Percentiles rank a stretch among this genome's conserved stretches.
phyloP scores from a whole-genome alignment of 2,888 invertebrate genomes.

The Dryobotodes eremita region DNA sequence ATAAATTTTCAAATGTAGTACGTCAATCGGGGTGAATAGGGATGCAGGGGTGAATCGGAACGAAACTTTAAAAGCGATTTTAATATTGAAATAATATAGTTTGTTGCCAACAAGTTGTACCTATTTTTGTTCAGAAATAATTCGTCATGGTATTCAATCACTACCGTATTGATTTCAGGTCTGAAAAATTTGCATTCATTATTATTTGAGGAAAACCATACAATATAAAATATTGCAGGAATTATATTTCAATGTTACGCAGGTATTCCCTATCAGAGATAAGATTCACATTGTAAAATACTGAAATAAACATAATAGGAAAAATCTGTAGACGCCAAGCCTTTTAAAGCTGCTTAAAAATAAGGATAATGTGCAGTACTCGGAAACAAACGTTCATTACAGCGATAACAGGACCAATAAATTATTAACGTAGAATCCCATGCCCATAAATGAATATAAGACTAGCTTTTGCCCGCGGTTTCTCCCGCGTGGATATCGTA shows the following conservation, averaged over 20 bases:
- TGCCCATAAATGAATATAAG: too few relatives aligned
- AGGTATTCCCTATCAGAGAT: not conserved
- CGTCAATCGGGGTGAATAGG: too few relatives aligned
- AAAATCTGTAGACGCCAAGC: too few relatives aligned
- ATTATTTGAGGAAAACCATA: not conserved
- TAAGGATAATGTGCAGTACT: not conserved
- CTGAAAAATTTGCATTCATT: not conserved
- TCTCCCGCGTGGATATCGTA: too few relatives aligned
- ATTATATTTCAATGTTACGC: too few relatives aligned
- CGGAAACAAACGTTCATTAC: not conserved
- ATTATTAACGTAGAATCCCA: not conserved
- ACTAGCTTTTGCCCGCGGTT: too few relatives aligned
- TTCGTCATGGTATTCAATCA: not conserved
- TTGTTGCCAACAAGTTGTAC: not conserved
- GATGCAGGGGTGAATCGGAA: too few relatives aligned
- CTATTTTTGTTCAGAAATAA: not conserved
- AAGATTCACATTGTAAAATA: too few relatives aligned
- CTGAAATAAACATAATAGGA: not conserved
- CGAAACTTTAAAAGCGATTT: too few relatives aligned
- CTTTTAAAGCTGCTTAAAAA: not conserved
- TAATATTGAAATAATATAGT: too few relatives aligned
- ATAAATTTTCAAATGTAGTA: constrained; percentile 1
- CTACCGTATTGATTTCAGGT: not conserved
- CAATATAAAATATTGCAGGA: not conserved
- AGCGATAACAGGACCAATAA: not conserved